Base-by-base conservation (phyloP, 2,888 invertebrate species). In the Calliphora vomitoria region DNA sequence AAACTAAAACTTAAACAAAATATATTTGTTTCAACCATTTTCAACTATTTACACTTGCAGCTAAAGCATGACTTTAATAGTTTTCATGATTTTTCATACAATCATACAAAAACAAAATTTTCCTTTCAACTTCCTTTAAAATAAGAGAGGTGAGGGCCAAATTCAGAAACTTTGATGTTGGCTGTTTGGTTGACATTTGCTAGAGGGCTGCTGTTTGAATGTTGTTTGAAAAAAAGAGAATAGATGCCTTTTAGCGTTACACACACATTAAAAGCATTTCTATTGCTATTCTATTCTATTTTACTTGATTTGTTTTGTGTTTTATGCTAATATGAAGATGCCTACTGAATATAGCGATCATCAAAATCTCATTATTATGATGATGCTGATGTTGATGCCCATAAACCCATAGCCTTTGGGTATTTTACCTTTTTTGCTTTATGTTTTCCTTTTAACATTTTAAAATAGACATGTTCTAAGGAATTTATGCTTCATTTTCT, bases 321-420 rank as follows among this genome's bases (percentile, higher is more conserved):
- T 44, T 68, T 64, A 44, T 44, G 13, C 13, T 4, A 35, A 60
- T 25, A 25, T 6, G 35, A 6, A 31, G 35, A 3, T 62, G 62
- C 15, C 11, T 44, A 35, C 35, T 62, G 38, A 62, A 35, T n/a
- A 62, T 62, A 3, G 35, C 38, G 50, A 69, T 69, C 50, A 50
- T 50, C 10, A 69, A 10, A 41, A n/a, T n/a, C n/a, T 41, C 18
- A 66, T 20, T 10, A 66, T 18, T 8, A 66, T 66, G 44, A 20
- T 74, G 60, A 44, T 25, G 20, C 31, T 31, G 41, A 8, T 68
- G 41, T 55, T 78, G 55, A 18, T 44, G 75, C 15, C 53, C 53
- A 76, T 53, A 76, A 20, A 78, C 76, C 76, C 53, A 66, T 78
- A 78, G 66, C 68, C 68, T 79, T 55, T 58, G 13, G 55, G 13